A percentile compares a stretch with the other conserved stretches of the same genome.
phyloP scores from a whole-genome alignment of 2,888 invertebrate genomes.

The Drosophila robusta region DNA sequence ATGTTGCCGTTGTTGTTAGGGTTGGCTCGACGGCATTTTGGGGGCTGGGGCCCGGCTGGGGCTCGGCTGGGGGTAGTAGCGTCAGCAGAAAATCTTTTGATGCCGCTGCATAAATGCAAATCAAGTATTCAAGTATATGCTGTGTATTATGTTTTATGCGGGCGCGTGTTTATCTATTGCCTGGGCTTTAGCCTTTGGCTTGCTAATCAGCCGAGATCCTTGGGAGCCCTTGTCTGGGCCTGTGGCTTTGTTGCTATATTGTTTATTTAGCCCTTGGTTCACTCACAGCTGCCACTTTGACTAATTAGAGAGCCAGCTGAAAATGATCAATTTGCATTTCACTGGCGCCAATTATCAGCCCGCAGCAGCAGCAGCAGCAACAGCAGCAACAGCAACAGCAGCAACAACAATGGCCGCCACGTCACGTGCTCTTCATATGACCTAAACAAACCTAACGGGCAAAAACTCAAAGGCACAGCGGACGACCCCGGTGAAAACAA shows the following conservation, averaged over 20 bases:
- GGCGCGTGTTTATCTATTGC: conserved; percentile 63
- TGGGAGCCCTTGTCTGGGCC: conserved; percentile 18
- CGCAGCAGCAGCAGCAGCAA: conserved; percentile 31
- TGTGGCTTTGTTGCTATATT: conserved; percentile 36
- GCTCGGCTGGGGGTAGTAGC: conserved; percentile 7
- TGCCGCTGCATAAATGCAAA: conserved; percentile 74
- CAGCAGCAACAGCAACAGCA: conserved; percentile 18
- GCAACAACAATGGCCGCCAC: conserved; percentile 34
- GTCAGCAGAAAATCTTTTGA: conserved; percentile 76
- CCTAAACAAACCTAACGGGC: conserved; percentile 59
- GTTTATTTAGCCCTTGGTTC: conserved; percentile 69
- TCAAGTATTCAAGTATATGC: conserved; percentile 49
- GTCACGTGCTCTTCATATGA: conserved; percentile 55
- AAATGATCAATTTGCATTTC: conserved; percentile 80
- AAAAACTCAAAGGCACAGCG: conserved; percentile 18
- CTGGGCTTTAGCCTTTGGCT: conserved; percentile 41
- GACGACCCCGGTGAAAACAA: conserved; percentile 26
- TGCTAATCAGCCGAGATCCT: conserved; percentile 57
- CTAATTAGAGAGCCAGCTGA: conserved; percentile 74
- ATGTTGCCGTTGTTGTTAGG: conserved; percentile 8
- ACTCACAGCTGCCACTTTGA: conserved; percentile 72
- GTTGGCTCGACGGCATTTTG: not conserved
- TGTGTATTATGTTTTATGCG: conserved; percentile 50
- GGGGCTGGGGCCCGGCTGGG: no score
- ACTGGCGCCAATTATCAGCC: conserved; percentile 67